Evolutionary conservation across 2,113 vertebrate genomes (phyloP), one percentile per base, ranked within the genome.

Genomic region (Regulus satrapa): DNA sequence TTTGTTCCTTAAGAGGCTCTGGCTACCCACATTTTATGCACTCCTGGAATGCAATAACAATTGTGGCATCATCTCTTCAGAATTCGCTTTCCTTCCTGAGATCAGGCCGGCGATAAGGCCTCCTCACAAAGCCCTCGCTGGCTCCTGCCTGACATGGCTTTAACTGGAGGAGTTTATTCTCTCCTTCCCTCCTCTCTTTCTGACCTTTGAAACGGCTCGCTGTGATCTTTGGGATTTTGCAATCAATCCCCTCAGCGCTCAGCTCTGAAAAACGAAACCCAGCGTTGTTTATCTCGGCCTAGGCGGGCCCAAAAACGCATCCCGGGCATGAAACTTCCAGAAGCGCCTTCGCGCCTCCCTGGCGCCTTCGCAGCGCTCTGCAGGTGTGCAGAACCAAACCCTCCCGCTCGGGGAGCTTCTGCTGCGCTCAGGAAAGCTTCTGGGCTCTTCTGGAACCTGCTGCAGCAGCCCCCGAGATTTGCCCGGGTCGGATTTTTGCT

Each of bases 1-100:
- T 94, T 94, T 94, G 75, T 91, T 96, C 88, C 93, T 95, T 96
- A 86, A 97, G 89, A 95, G 95, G 79, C 78, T 97, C 89, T 96
- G 93, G 81, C 94, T 97, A 5, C 95, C 96, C 95, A 91, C 95
- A 94, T 83, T 96, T 95, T 95, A 93, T 96, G 93, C 71, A 20
- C 85, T 96, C 55, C 78, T 95, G 92, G 95, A 97, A 85, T 80
- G 82, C 67, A 93, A 52, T 90, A 96, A 88, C 92, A 94, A 40
- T 80, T 96, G 94, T 94, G 95, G 94, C 96, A 96, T 96, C 95
- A 55, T 93, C 92, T 95, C 88, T 89, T 83, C 91, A 89, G 87
- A 79, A 58, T 49, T 55, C 41, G 3, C 85, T 88, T 96, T 93
- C 93, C 94, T 95, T 95, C 93, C 94, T 93, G 93, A 93, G 93